These are phyloP conservation scores for Sialia sialis DNA, from an alignment of 2,113 vertebrate species.

Conservation along the genomic window DNA sequence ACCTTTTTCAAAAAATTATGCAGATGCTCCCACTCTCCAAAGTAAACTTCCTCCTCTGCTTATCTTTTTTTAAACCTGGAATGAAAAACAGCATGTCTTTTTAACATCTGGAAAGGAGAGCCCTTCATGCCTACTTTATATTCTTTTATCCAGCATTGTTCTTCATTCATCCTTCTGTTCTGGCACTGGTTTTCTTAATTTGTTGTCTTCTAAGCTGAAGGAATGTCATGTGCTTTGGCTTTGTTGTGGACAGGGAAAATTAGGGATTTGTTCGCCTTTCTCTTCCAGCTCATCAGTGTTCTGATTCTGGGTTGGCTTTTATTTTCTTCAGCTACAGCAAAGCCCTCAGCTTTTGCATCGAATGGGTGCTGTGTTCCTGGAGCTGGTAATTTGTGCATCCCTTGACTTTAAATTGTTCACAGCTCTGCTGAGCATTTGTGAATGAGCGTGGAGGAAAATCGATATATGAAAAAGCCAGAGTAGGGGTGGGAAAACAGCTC, in stretches of 20 bases:
- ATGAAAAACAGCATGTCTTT: neutral
- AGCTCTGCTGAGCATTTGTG: constrained; percentile 20
- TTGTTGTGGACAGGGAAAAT: constrained; percentile 18
- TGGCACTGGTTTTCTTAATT: neutral
- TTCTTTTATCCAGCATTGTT: neutral
- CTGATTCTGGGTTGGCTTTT: neutral
- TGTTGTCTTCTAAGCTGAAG: neutral
- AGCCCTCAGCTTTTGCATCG: constrained; percentile 31
- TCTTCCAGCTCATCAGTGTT: neutral
- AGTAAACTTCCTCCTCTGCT: constrained; percentile 29
- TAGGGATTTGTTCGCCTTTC: constrained; percentile 40
- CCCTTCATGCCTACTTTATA: neutral
- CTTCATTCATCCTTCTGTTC: neutral
- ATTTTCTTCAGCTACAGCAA: constrained; percentile 1
- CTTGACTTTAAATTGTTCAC: constrained; percentile 20
- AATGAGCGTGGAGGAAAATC: constrained; percentile 27
- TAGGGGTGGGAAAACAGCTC: neutral
- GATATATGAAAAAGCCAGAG: constrained; percentile 8
- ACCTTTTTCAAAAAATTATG: neutral
- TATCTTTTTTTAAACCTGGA: neutral
- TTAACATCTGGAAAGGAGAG: neutral
- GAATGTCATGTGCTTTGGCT: constrained; percentile 23
- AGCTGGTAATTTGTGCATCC: constrained; percentile 7
- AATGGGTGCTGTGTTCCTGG: neutral
- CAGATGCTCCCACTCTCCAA: neutral